Conservation (phyloP, 2,113 vertebrate species). For the Ginglymostoma cirratum region DNA sequence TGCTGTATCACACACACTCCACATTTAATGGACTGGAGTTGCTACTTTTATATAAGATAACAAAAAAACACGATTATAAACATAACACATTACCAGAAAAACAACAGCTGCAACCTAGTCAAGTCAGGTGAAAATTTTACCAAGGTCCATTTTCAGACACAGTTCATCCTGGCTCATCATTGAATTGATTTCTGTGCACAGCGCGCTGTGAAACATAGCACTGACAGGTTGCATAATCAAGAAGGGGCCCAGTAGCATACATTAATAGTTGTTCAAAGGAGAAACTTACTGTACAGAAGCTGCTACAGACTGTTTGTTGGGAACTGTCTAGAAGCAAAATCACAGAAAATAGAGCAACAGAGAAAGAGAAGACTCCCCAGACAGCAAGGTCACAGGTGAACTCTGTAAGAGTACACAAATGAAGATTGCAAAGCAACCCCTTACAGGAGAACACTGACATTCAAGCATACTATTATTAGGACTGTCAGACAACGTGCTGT, state of each 20-base stretch:
- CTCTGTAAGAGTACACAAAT: not conserved
- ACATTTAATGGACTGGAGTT: not conserved
- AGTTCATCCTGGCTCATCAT: not conserved
- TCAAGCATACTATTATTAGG: not conserved
- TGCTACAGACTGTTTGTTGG: not conserved
- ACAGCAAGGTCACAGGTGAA: not conserved
- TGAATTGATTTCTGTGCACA: not conserved
- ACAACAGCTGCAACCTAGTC: not conserved
- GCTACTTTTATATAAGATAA: not conserved
- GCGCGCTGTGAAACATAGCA: not conserved
- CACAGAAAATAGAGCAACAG: not conserved
- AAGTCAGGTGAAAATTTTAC: not conserved
- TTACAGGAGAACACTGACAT: not conserved
- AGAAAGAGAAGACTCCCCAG: not conserved
- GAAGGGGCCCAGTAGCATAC: not conserved
- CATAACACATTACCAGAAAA: not conserved
- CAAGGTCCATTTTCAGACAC: too few relatives aligned
- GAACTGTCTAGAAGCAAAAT: not conserved
- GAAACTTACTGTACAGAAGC: not conserved
- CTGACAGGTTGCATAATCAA: not conserved
- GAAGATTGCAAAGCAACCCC: not conserved
- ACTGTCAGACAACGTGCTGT: not conserved
- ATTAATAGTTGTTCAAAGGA: not conserved
- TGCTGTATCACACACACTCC: not conserved
- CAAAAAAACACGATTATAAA: not conserved